Evolutionary conservation across 2,797 vertebrate genomes (phyloP).

Genomic region (Salmo trutta): DNA sequence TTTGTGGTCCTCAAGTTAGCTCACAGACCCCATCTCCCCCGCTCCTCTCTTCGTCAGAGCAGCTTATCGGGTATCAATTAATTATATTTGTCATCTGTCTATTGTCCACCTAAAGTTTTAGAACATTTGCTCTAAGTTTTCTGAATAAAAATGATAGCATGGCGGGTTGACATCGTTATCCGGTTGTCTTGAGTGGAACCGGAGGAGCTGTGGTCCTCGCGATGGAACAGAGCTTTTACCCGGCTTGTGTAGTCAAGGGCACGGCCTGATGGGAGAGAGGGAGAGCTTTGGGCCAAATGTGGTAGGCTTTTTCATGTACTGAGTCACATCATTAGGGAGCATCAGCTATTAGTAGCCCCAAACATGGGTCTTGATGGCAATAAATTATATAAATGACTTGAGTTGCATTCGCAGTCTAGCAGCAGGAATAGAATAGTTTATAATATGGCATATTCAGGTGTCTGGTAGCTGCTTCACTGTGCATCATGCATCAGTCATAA

Average conservation of each 20-base stretch:
- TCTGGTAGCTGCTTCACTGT: slow-evolving; percentile 34
- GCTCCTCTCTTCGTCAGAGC: slow-evolving; percentile 28
- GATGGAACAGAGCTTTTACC: slow-evolving; percentile 41
- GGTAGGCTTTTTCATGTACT: slow-evolving; percentile 30
- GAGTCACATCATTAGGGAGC: background rate
- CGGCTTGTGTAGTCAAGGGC: slow-evolving; percentile 64
- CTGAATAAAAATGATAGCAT: slow-evolving; percentile 11
- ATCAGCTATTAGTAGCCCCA: slow-evolving; percentile 23
- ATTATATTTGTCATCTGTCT: slow-evolving; percentile 1
- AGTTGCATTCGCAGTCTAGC: slow-evolving; percentile 44
- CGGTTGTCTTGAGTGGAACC: slow-evolving; percentile 45
- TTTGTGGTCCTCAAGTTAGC: slow-evolving; percentile 60
- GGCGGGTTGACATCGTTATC: slow-evolving; percentile 40
- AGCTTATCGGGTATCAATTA: background rate
- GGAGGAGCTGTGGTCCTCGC: slow-evolving; percentile 38
- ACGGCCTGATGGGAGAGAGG: slow-evolving; percentile 39
- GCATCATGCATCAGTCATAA: slow-evolving; percentile 53
- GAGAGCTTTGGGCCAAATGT: slow-evolving; percentile 30
- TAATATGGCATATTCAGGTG: slow-evolving; percentile 45
- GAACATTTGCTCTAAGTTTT: slow-evolving; percentile 45
- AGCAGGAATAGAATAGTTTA: slow-evolving; percentile 27
- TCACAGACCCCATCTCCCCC: slow-evolving; percentile 17
- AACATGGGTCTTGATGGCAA: slow-evolving; percentile 1
- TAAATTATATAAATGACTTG: slow-evolving; percentile 3
- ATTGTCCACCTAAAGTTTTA: slow-evolving; percentile 17